Base-by-base conservation (phyloP, 2,113 vertebrate genomes). In the Microtus ochrogaster region DNA sequence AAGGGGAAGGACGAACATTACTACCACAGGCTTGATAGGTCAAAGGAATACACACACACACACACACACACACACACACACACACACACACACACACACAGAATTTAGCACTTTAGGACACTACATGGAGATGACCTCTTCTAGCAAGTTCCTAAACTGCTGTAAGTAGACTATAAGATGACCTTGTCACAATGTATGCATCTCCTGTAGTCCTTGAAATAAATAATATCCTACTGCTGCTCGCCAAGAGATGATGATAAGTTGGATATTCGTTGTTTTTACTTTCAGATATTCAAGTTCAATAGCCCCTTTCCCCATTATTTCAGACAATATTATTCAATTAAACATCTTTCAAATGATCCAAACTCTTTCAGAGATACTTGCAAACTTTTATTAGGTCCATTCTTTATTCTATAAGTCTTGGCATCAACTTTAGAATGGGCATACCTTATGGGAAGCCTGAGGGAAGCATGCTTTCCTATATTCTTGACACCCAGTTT, bases 361-460 rank as follows among this genome's bases (percentile, higher is more conserved):
- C 98, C 97, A 98, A 68, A 12, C 93, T 94, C 93, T 91, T 98
- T 92, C 90, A 98, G 52, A 95, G 96, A 97, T 99, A 99, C 28
- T 99, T 98, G 0, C 99, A 99, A 92, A 99, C 99, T 94, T 99
- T 99, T 33, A 99, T 98, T 87, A 99, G 98, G 95, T 99, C 99
- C 95, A 99, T 98, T 0, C 94, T 98, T 99, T 99, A 99, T 52
- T 99, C 98, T 5, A 98, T 98, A 86, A 99, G 98, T 99, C 90
- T 99, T 98, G 30, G 99, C 99, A 2, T 99, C 99, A 33, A 98
- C 98, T 24, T 99, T 98, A 5, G 99, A 99, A 98, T 99, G 85
- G 26, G 98, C 97, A 88, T 98, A 98, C 81, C 99, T 99, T 70
- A 99, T 99, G 8, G 99, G 99, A 97, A 98, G 99, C 13, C 98